Evolutionary conservation across 2,888 invertebrate species (phyloP), one percentile per base, ranked within the genome.

Genomic region (Lochmaea capreae): DNA sequence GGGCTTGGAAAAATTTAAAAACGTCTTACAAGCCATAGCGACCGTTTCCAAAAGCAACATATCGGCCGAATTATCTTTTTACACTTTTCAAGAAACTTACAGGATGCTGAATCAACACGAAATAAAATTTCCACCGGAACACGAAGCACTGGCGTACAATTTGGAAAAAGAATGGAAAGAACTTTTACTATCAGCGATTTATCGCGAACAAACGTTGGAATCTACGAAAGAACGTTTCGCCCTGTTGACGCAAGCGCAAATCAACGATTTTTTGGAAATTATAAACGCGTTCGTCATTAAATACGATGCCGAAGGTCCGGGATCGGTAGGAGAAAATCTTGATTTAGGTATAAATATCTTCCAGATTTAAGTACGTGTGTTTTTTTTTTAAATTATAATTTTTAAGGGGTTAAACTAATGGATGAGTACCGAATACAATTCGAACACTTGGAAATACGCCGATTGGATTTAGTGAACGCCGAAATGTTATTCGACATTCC

Each of bases 401-500:
- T 39, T 58, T 87, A 85, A 75, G 97, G 97, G 74, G 76, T 91
- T 0, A 81, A 89, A 16, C 87, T 94, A 42, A 93, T 95, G 92
- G 92, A 93, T 89, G 90, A 91, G 84, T 95, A 91, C 82, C 85
- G 85, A 12, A 90, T 90, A 80, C 89, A 92, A 79, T 92, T 97
- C 77, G 90, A 90, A 3, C 89, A 90, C 57, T 83, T 94, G 11
- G 95, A 96, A 83, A 85, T 86, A 0, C 91, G 91, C 14, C 90
- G 94, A 78, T 88, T 89, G 68, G 90, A 90, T 75, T 85, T 92
- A 79, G 90, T 91, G 5, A 92, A 91, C 72, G 95, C 96, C 0
- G 97, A 97, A 87, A 92, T 93, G 82, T 89, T 97, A 3, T 97
- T 97, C 86, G 96, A 96, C 81, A 93, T 97, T 81, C 92, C 95